Conservation (phyloP, 2,888 invertebrate genomes). For the Pyralis farinalis region DNA sequence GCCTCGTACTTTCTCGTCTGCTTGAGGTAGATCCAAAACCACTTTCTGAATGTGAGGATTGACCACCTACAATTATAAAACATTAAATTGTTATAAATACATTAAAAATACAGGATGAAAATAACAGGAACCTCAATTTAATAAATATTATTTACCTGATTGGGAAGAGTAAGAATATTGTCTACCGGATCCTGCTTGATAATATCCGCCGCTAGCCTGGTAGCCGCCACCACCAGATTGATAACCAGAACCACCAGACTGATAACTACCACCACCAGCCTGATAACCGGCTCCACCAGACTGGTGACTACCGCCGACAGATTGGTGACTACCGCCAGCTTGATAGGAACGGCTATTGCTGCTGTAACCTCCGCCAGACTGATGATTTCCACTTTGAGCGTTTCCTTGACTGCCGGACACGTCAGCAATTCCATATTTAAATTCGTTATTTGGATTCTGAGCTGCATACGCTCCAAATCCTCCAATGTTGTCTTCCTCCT, state of each 20-base stretch:
- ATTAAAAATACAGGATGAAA: not conserved
- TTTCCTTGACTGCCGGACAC: slow-evolving; percentile 37
- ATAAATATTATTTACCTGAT: slow-evolving; percentile 40
- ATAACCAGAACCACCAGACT: slow-evolving; percentile 22
- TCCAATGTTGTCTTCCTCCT: slow-evolving; percentile 56
- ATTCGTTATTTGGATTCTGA: slow-evolving; percentile 60
- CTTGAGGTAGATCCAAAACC: slow-evolving; percentile 40
- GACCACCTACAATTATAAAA: slow-evolving; percentile 35
- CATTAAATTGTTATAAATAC: not conserved
- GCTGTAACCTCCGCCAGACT: slow-evolving; percentile 21
- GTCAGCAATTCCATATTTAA: slow-evolving; percentile 62
- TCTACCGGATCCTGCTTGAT: slow-evolving; percentile 26
- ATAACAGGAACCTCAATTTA: not conserved
- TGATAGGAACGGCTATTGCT: slow-evolving; percentile 16
- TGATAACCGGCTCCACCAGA: slow-evolving; percentile 23
- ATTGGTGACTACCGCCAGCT: slow-evolving; percentile 20
- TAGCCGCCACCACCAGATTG: slow-evolving; percentile 14
- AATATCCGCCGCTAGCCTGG: slow-evolving; percentile 17
- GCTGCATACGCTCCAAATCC: slow-evolving; percentile 64
- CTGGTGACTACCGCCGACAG: slow-evolving; percentile 29
- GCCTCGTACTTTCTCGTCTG: slow-evolving; percentile 47
- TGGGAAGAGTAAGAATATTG: slow-evolving; percentile 60
- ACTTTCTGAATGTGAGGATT: slow-evolving; percentile 37
- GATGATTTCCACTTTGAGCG: slow-evolving; percentile 22
- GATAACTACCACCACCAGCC: slow-evolving; percentile 22